Evolutionary conservation across 2,888 invertebrate genomes (phyloP), one percentile per base, ranked within the genome.

Genomic region (Brachyopa scutellaris): DNA sequence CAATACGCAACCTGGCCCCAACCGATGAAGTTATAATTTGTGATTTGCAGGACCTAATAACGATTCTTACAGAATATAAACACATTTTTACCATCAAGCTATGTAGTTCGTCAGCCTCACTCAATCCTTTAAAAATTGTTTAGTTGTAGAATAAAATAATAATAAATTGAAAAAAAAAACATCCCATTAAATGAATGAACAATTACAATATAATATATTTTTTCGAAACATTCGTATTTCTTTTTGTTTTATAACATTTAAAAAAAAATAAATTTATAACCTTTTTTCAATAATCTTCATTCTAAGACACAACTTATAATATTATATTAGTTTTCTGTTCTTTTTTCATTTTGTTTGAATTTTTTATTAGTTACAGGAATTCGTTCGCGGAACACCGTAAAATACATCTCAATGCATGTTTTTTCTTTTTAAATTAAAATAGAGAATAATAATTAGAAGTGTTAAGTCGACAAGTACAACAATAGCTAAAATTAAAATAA

Each of bases 151-250:
- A 17, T 19, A 19, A 26, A 40, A 21, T 3, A 17, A 17, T 15
- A 57, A 19, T 21, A 40, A n/a, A n/a, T n/a, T n/a, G n/a, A n/a
- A 53, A 62, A 53, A 51, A 51, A 42, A 73, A 45, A 55, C 53
- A n/a, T 47, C 33, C 47, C 13, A 51, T 70, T 82, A 61, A 77
- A 82, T 82, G 70, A 77, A 82, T 82, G 82, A 82, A 82, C 82
- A 82, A 82, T 82, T 82, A 82, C 76, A 82, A 82, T 82, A 82
- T 82, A 82, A 74, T 74, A 80, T 80, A 74, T 80, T 77, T 69
- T 61, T 64, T 64, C 64, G 82, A 76, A 80, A 80, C 76, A 67
- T 80, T 80, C 74, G 64, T 82, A 76, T 82, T 66, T 82, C 76
- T 40, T 70, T 42, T n/a, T n/a, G n/a, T n/a, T 79, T 62, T 72